Evolutionary conservation across 2,113 vertebrate genomes (phyloP).

Genomic region (Ceyx cyanopectus): DNA sequence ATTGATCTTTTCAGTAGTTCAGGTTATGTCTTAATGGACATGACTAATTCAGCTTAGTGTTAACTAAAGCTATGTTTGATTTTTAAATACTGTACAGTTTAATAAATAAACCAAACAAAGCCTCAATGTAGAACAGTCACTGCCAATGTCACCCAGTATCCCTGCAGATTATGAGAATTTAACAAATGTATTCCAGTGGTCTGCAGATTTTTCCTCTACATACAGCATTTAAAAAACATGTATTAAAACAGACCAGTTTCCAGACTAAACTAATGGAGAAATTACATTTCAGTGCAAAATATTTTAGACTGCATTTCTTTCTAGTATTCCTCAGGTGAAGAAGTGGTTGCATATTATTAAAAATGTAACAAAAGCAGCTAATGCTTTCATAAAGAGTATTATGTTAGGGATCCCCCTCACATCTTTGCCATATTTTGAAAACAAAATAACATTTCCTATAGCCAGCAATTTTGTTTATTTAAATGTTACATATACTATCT

Average conservation of each 20-base stretch:
- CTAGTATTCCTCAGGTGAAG: constrained; percentile 91
- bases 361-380: constrained; percentile 99
- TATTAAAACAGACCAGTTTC: constrained; percentile 93
- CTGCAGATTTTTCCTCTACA: constrained; percentile 84
- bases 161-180: constrained; percentile 87
- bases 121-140: constrained; percentile 92
- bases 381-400: constrained; percentile 91
- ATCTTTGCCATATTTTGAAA: constrained; percentile 87
- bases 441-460: constrained; percentile 92
- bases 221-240: constrained; percentile 87
- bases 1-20: constrained; percentile 98
- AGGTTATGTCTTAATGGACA: constrained; percentile 89
- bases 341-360: constrained; percentile 99
- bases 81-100: constrained; percentile 99
- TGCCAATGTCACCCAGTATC: constrained; percentile 89
- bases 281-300: constrained; percentile 99
- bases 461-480: constrained; percentile 91
- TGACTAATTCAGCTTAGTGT: constrained; percentile 93
- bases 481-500: constrained; percentile 97
- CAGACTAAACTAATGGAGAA: constrained; percentile 93
- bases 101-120: constrained; percentile 99
- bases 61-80: constrained; percentile 89
- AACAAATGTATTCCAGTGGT: constrained; percentile 84
- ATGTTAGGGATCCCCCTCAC: constrained; percentile 85
- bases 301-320: constrained; percentile 92